Base-by-base conservation (phyloP, 2,797 vertebrate species). In the Alosa sapidissima region DNA sequence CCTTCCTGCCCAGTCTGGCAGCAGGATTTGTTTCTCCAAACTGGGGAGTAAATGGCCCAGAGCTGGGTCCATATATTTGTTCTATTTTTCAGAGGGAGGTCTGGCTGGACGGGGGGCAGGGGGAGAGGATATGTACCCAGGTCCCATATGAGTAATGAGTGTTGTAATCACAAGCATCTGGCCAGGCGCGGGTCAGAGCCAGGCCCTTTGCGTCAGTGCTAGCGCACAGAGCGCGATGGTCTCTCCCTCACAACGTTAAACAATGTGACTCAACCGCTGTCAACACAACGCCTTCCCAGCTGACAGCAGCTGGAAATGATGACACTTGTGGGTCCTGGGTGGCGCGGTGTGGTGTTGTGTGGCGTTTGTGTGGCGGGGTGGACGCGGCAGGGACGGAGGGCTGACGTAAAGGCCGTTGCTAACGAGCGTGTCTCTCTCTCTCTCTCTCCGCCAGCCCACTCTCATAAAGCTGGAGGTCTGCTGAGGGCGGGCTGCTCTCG, bases 141-240 rank as follows among this genome's bases (percentile, higher is more conserved):
- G 83, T 81, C 83, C 85, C 68, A 75, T 85, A 83, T 87, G 93
- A 93, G 92, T 94, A 92, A 94, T 90, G 91, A 85, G 75, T 91
- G 91, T 90, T 93, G 92, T 93, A 95, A 95, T 95, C 92, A 92
- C 92, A 88, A 92, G 92, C 95, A 95, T 94, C 90, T 95, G 94
- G 90, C 68, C 33, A 89, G 81, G 88, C 92, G 91, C 90, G 90
- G 91, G 84, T 90, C 86, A 92, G 90, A 89, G 91, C 93, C 94
- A 94, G 93, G 84, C 90, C 90, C 89, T 92, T 91, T 92, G 92
- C 93, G 92, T 93, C 93, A 91, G 90, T 88, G 92, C 86, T 89
- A 83, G 89, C 81, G 78, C 82, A 62, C 88, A 91, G 90, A 92
- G 91, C 90, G 91, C 19, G 90, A 92, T 90, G 87, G 91, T 87